phyloP scores from a whole-genome alignment of 1,140 invertebrate species.

The Palaemon carinicauda region DNA sequence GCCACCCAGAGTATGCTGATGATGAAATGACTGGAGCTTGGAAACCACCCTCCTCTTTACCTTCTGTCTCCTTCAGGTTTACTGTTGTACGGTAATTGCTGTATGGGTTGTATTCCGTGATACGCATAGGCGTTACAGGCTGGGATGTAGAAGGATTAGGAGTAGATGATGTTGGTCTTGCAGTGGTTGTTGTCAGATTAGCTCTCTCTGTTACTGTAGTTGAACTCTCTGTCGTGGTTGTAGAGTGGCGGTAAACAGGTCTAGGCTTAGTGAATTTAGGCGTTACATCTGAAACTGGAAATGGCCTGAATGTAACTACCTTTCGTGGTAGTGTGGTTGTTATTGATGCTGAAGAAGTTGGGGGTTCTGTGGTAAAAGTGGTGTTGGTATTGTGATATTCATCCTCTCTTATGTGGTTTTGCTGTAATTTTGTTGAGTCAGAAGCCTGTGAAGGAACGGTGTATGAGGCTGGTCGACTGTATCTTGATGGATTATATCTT shows the following conservation, averaged over 20 bases:
- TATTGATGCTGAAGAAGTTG: neutral
- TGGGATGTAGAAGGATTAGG: neutral
- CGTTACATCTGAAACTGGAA: too few species aligned
- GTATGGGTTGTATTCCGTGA: neutral
- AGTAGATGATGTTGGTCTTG: neutral
- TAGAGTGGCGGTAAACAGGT: slow-evolving; percentile 30
- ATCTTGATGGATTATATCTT: too few species aligned
- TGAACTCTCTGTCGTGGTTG: neutral
- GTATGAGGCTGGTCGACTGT: too few species aligned
- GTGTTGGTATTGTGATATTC: neutral
- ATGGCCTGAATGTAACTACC: too few species aligned
- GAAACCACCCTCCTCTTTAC: neutral
- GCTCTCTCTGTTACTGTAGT: neutral
- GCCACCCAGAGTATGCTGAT: slow-evolving; percentile 21
- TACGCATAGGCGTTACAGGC: neutral
- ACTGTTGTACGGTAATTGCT: neutral
- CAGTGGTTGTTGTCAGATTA: neutral
- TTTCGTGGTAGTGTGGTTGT: neutral
- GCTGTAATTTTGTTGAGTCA: too few species aligned
- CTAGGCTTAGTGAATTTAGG: neutral
- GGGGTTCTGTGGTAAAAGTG: neutral
- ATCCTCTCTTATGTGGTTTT: neutral
- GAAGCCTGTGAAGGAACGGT: too few species aligned
- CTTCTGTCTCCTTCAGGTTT: too few species aligned
- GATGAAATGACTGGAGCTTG: neutral